Conservation (phyloP, 2,113 vertebrate species). For the Dipodomys merriami region DNA sequence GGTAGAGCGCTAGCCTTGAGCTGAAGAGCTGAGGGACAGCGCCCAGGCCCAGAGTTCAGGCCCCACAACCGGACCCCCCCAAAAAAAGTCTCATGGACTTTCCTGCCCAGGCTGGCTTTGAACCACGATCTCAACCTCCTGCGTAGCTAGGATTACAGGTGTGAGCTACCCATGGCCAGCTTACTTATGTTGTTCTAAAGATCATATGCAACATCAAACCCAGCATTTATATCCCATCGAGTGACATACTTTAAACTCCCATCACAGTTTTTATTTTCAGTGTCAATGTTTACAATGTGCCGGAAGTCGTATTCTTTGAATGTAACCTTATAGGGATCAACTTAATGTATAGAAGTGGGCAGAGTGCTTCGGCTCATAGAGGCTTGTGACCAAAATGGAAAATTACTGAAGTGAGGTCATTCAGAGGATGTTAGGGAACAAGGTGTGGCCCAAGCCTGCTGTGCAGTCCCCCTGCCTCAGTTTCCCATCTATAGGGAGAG, state of each 20-base stretch:
- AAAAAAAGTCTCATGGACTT: too few relatives aligned
- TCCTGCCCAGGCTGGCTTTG: too few relatives aligned
- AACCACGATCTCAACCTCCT: too few relatives aligned
- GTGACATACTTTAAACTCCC: constrained; percentile 5
- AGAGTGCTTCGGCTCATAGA: background rate
- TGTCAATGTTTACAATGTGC: constrained; percentile 61
- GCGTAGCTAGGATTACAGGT: too few relatives aligned
- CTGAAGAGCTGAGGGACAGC: too few relatives aligned
- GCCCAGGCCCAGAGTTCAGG: too few relatives aligned
- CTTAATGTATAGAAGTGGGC: background rate
- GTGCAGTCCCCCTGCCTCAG: background rate
- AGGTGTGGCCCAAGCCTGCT: background rate
- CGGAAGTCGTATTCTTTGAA: constrained; percentile 53
- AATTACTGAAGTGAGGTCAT: rapidly evolving
- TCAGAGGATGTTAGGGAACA: background rate
- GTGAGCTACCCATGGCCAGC: too few relatives aligned
- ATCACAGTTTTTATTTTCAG: constrained; percentile 38
- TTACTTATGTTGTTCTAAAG: too few relatives aligned
- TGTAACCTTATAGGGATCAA: too few relatives aligned
- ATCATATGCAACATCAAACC: background rate
- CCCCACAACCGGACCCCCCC: too few relatives aligned
- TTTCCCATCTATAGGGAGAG: background rate
- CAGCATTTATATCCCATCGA: constrained; percentile 40
- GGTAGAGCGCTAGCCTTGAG: too few relatives aligned
- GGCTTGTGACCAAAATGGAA: background rate